Conservation (phyloP, 2,888 invertebrate genomes). For the Stenodera caucasica region DNA sequence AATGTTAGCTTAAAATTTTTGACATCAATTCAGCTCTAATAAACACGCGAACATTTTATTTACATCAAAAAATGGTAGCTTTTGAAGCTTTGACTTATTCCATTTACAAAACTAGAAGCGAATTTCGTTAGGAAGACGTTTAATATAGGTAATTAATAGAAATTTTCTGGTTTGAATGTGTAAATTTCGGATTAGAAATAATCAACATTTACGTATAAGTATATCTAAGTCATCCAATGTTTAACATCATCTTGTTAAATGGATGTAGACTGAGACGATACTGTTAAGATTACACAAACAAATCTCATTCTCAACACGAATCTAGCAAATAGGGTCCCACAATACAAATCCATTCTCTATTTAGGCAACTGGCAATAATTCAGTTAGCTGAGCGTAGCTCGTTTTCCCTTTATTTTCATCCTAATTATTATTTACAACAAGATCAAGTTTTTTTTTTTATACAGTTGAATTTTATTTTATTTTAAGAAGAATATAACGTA, state of each 20-base stretch:
- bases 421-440: constrained; percentile 1
- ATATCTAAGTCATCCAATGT: background rate
- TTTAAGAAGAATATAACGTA: too few relatives aligned
- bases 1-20: constrained; percentile 2
- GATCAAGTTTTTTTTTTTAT: too few relatives aligned
- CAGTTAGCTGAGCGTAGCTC: background rate
- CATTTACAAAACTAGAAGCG: too few relatives aligned
- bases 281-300: background rate
- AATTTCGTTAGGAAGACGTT: too few relatives aligned
- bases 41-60: background rate
- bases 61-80: background rate
- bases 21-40: constrained; percentile 3
- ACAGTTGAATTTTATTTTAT: too few relatives aligned
- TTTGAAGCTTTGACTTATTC: background rate
- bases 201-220: background rate
- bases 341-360: background rate
- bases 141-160: too few relatives aligned
- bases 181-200: background rate
- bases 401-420: background rate
- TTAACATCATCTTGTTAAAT: background rate
- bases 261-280: background rate
- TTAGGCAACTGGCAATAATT: background rate
- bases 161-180: background rate
- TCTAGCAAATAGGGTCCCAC: background rate
- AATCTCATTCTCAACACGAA: background rate